Percentiles rank a stretch among this genome's conserved stretches.
These are phyloP conservation scores for Elanoides forficatus DNA, from an alignment of 2,113 vertebrate species.

Conservation along the genomic window DNA sequence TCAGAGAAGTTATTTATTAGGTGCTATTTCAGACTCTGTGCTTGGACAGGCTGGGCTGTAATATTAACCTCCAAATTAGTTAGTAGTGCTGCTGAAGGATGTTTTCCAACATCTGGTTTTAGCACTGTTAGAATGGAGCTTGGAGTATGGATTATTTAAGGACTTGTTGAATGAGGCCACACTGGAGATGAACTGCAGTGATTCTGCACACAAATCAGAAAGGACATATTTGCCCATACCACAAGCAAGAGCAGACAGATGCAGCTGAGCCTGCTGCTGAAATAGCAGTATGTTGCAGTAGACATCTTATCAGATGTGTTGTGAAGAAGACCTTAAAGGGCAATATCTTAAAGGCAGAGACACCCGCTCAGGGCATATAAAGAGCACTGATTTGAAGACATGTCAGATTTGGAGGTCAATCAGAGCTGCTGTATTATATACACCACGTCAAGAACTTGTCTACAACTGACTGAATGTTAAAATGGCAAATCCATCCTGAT, in stretches of 20 bases:
- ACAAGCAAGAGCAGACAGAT: background rate
- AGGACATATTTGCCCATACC: background rate
- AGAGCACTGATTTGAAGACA: background rate
- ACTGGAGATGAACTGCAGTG: background rate
- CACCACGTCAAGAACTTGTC: background rate
- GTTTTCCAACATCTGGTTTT: conserved; percentile 24
- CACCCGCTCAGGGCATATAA: background rate
- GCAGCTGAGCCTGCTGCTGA: background rate
- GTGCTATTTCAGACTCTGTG: conserved; percentile 3
- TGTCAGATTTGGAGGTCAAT: background rate
- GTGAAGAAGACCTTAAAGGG: background rate
- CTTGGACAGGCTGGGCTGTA: background rate
- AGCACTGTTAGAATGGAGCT: background rate
- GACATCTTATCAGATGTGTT: background rate
- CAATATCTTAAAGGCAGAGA: background rate
- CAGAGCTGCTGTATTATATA: background rate
- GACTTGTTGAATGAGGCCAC: background rate
- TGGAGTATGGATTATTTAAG: background rate
- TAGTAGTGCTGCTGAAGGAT: conserved; percentile 12
- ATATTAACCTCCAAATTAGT: conserved; percentile 41
- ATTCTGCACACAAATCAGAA: background rate
- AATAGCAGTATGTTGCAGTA: background rate
- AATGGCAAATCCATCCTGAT: background rate
- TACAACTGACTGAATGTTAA: background rate
- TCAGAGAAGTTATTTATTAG: conserved; percentile 31